Evolutionary conservation across 2,888 invertebrate species (phyloP).

Genomic region (Coleophora deauratella): DNA sequence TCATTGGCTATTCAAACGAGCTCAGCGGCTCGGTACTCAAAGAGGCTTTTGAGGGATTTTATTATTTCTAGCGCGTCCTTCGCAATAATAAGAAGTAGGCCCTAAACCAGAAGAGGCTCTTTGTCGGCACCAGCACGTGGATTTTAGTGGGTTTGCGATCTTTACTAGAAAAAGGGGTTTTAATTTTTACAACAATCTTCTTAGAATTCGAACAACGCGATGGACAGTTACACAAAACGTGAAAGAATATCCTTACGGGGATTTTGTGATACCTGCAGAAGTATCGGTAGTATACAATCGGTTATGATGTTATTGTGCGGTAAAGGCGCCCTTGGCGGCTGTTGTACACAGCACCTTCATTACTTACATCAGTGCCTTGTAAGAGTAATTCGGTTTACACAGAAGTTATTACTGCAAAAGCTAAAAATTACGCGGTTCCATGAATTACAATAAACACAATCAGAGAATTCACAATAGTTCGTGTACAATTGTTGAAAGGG

Average conservation of each 20-base stretch:
- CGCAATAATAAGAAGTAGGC: conserved; percentile 39
- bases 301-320: conserved; percentile 16
- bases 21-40: conserved; percentile 28
- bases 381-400: conserved; percentile 20
- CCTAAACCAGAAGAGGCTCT: conserved; percentile 28
- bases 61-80: conserved; percentile 52
- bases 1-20: conserved; percentile 37
- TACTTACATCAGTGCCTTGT: too few relatives aligned
- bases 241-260: conserved; percentile 26
- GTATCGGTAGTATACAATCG: conserved; percentile 20
- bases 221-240: conserved; percentile 27
- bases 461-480: conserved; percentile 31
- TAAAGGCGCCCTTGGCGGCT: conserved; percentile 12
- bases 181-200: conserved; percentile 31
- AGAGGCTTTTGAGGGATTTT: conserved; percentile 44
- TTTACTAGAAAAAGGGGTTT: conserved; percentile 46
- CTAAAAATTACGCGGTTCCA: conserved; percentile 34
- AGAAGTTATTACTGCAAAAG: conserved; percentile 12
- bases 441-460: conserved; percentile 32
- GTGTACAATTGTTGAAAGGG: conserved; percentile 24
- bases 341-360: conserved; percentile 3
- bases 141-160: conserved; percentile 28
- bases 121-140: conserved; percentile 59
- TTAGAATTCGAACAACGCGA: conserved; percentile 33
- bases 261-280: conserved; percentile 28